Percentiles rank a stretch among this genome's conserved stretches.
These are phyloP conservation scores for Campaea margaritaria DNA, from an alignment of 2,888 invertebrate species.

Conservation along the genomic window DNA sequence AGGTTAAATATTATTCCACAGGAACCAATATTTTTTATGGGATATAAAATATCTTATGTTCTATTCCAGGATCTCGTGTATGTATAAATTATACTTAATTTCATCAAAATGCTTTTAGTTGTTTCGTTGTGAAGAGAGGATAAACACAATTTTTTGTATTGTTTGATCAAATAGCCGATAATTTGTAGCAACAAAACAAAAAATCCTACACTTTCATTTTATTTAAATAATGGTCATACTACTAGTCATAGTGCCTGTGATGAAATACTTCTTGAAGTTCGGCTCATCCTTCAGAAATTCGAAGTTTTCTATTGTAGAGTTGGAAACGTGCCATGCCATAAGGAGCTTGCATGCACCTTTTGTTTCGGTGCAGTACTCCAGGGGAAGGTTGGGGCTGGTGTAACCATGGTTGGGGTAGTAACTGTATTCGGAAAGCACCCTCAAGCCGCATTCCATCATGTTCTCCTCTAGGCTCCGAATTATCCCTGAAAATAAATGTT, in stretches of 20 bases:
- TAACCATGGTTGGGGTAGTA: slow-evolving; percentile 66
- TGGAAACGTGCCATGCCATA: slow-evolving; percentile 75
- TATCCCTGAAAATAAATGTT: slow-evolving; percentile 55
- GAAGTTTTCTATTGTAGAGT: slow-evolving; percentile 71
- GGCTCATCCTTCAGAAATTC: slow-evolving; percentile 70
- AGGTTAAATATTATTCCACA: too few species aligned
- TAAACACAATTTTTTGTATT: too few species aligned
- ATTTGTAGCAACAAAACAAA: too few species aligned
- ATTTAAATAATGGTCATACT: neutral
- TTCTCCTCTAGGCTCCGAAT: slow-evolving; percentile 65
- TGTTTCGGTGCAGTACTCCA: slow-evolving; percentile 70
- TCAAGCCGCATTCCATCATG: slow-evolving; percentile 61
- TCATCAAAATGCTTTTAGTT: too few species aligned
- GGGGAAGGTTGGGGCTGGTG: slow-evolving; percentile 50
- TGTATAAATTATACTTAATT: too few species aligned
- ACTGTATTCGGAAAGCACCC: slow-evolving; percentile 70
- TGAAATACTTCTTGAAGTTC: slow-evolving; percentile 68
- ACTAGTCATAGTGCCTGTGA: slow-evolving; percentile 43
- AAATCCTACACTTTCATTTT: neutral
- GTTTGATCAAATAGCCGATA: too few species aligned
- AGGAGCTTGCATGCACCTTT: slow-evolving; percentile 70
- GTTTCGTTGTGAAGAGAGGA: too few species aligned
- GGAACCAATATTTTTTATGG: too few species aligned
- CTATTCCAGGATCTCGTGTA: too few species aligned
- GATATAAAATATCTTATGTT: too few species aligned